Percentiles rank a stretch among this genome's conserved stretches.
phyloP scores from a whole-genome alignment of 1,140 invertebrate genomes.

The Drosophila lacertosa region DNA sequence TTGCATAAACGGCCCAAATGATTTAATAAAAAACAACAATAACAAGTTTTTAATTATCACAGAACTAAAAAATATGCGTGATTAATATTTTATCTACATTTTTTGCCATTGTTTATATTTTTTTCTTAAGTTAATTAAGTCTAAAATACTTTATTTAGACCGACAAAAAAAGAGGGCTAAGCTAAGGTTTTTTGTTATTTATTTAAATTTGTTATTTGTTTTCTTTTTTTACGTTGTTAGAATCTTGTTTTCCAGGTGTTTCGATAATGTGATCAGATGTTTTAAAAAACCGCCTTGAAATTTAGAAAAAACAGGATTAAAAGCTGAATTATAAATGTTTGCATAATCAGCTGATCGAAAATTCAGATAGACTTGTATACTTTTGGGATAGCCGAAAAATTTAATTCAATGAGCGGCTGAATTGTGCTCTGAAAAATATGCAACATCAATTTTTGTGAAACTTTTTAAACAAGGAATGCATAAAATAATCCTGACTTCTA shows the following conservation, averaged over 20 bases:
- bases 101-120: not conserved
- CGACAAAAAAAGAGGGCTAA: not conserved
- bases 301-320: not conserved
- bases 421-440: not conserved
- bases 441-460: conserved; percentile 7
- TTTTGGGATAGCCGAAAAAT: conserved; percentile 1
- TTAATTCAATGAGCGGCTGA: not conserved
- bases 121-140: not conserved
- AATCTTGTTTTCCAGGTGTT: not conserved
- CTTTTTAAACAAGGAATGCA: not conserved
- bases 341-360: not conserved
- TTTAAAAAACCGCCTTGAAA: not conserved
- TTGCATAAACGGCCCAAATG: not conserved
- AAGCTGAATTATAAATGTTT: not conserved
- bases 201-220: not conserved
- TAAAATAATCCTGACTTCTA: not conserved
- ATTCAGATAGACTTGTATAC: conserved; percentile 2
- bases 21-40: not conserved
- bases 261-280: not conserved
- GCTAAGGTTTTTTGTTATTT: not conserved
- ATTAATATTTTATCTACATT: not conserved
- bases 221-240: not conserved
- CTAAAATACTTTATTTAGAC: not conserved
- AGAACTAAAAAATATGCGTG: not conserved
- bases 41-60: conserved; percentile 12